These are phyloP conservation scores for Cephonodes hylas DNA, from an alignment of 2,888 invertebrate species.

Conservation along the genomic window DNA sequence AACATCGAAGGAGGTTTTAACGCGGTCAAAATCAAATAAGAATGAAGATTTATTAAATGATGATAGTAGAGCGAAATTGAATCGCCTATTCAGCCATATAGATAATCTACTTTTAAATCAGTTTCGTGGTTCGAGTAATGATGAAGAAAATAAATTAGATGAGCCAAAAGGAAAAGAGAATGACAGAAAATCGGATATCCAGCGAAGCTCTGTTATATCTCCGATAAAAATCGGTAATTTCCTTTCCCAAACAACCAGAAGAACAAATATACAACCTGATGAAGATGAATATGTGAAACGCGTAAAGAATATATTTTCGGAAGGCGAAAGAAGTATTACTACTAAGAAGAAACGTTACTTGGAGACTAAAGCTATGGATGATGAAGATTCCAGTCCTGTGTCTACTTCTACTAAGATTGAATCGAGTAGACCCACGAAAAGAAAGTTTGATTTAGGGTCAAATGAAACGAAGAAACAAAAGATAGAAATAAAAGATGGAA, in stretches of 20 bases:
- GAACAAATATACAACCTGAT: constrained; percentile 21
- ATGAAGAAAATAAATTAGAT: background rate
- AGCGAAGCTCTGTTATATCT: constrained; percentile 42
- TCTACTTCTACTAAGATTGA: constrained; percentile 25
- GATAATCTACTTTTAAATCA: background rate
- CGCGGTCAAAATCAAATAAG: background rate
- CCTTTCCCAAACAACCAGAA: background rate
- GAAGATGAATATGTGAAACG: constrained; percentile 29
- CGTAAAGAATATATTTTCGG: constrained; percentile 22
- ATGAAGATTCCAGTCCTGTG: background rate
- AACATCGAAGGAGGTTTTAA: background rate
- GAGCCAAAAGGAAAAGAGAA: background rate
- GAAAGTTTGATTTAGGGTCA: constrained; percentile 24
- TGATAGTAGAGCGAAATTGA: background rate
- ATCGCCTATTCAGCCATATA: background rate
- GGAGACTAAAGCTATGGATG: background rate
- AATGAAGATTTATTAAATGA: background rate
- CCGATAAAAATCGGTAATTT: constrained; percentile 38
- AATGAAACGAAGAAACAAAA: constrained; percentile 31
- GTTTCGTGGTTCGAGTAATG: background rate
- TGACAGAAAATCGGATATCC: background rate
- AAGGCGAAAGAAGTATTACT: background rate
- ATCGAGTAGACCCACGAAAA: constrained; percentile 22
- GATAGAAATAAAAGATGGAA: constrained; percentile 20
- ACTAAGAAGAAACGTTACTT: background rate